Percentiles rank a stretch among this genome's conserved stretches.
Conservation (phyloP, 2,888 invertebrate genomes). For the Macrosiphum euphorbiae region DNA sequence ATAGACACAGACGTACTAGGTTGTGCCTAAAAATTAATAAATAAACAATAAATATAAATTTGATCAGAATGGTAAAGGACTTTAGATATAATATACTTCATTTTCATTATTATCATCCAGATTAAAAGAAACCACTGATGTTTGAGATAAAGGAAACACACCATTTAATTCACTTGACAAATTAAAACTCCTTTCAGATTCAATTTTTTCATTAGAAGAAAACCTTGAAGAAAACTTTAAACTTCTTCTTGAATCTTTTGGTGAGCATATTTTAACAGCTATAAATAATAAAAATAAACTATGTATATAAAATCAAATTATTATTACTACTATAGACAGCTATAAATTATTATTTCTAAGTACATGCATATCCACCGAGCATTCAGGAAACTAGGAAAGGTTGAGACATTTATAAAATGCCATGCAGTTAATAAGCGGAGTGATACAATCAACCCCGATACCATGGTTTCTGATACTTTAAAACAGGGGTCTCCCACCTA, state of each 20-base stretch:
- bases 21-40: neutral
- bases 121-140: conserved; percentile 55
- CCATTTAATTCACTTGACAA: conserved; percentile 53
- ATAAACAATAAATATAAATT: conserved; percentile 45
- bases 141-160: conserved; percentile 55
- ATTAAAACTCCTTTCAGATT: neutral
- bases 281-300: conserved; percentile 23
- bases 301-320: neutral
- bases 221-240: conserved; percentile 54
- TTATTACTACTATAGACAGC: neutral
- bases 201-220: conserved; percentile 20
- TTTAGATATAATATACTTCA: conserved; percentile 18
- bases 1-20: conserved; percentile 18
- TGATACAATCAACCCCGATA: conserved; percentile 17
- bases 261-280: conserved; percentile 29
- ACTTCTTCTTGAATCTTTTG: conserved; percentile 53
- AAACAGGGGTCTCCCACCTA: no score
- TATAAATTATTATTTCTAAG: no score
- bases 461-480: neutral
- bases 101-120: conserved; percentile 30
- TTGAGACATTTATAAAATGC: neutral
- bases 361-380: no score
- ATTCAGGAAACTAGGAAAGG: neutral
- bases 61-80: neutral
- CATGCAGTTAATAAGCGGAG: neutral